Conservation (phyloP, 92 coral and sea anemone genomes). For the Pocillopora grandis region DNA sequence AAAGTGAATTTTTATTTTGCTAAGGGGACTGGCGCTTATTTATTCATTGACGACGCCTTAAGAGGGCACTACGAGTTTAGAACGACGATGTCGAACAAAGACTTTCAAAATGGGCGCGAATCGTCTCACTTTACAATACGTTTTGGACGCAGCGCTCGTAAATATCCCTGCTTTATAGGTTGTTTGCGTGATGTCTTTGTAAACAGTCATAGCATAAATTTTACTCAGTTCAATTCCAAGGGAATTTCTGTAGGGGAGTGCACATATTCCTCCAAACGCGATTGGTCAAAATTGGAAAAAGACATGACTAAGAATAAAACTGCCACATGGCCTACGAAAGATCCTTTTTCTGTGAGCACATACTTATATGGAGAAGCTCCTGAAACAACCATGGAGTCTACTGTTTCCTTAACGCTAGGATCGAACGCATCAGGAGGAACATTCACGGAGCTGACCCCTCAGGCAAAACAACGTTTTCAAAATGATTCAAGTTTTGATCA, state of each 20-base stretch:
- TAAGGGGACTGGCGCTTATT: constrained; percentile 2
- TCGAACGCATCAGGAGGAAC: not conserved
- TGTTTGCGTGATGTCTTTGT: constrained; percentile 33
- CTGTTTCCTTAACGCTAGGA: not conserved
- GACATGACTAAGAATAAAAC: not conserved
- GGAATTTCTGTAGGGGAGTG: constrained; percentile 19
- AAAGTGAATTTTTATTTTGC: not conserved
- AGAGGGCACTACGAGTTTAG: not conserved
- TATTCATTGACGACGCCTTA: constrained; percentile 10
- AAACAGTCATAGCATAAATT: constrained; percentile 13
- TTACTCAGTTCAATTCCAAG: not conserved
- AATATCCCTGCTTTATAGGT: constrained; percentile 27
- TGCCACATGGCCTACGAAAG: not conserved
- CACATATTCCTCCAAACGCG: not conserved
- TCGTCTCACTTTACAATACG: not conserved
- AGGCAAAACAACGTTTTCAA: not conserved
- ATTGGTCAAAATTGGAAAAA: not conserved
- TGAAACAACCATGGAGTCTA: not conserved
- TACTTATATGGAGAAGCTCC: not conserved
- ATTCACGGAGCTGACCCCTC: not conserved
- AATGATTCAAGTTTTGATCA: not conserved
- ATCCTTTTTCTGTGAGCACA: not conserved
- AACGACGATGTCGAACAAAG: not conserved
- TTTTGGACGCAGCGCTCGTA: constrained; percentile 29
- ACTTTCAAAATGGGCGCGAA: not conserved